Base-by-base conservation (phyloP, 2,113 vertebrate species). In the Mastomys coucha region DNA sequence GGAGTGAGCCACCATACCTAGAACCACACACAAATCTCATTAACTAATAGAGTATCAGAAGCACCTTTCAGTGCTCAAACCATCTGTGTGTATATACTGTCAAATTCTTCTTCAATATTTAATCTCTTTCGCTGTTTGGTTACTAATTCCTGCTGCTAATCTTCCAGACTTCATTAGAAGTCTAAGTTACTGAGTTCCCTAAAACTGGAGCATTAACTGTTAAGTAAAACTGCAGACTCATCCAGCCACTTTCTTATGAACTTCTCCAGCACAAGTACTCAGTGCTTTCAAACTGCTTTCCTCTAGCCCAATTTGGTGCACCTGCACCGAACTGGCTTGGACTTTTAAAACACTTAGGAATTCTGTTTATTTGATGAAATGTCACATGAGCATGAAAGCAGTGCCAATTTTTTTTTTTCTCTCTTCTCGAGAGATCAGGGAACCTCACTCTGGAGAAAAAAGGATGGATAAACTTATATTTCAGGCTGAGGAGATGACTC, bases 161-260 rank as follows among this genome's bases (percentile, higher is more conserved):
- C 19, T 85, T 70, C 45, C 70, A 91, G 19, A 91, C 92, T 96
- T 94, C 76, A 77, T 95, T 45, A 96, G 65, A 73, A 51, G 70
- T 93, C 39, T 96, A 93, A 88, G 65, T 75, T 85, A 95, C 0
- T 82, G 63, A 96, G 53, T 97, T 97, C 90, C 73, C 51, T 96
- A 96, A 95, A 97, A 96, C 16, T 93, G 70, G 70, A 45, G 36
- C 56, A 94, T 33, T 95, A 94, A 94, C 22, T 96, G 72, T 86
- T 80, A 96, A 96, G 42, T 95, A 96, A 97, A 97, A 97, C 33
- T 97, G 97, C 96, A 95, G 86, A 96, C 76, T 97, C 97, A 97
- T 95, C 92, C 80, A 86, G 56, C 19, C 88, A 92, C 76, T 94
- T 97, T 93, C 51, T 73, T 65, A 95, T 0, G 92, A 69, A 75